phyloP scores from a whole-genome alignment of 30 jellyfish, hydroid and myxozoan species.

The Aurelia aurita complex sp. Pacific region DNA sequence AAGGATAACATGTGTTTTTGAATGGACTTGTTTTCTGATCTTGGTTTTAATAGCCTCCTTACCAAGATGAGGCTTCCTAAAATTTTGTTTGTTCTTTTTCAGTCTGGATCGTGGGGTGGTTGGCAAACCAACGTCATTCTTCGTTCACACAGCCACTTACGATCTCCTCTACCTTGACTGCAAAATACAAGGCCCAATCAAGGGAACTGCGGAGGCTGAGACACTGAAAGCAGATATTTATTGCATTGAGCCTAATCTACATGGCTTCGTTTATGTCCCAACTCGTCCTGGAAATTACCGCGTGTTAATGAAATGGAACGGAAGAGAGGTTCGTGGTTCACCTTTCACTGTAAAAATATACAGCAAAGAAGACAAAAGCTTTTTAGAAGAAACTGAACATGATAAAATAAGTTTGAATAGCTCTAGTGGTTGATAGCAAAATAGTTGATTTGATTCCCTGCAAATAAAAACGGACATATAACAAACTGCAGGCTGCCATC shows the following conservation, averaged over 20 bases:
- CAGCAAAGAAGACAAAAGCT: background rate
- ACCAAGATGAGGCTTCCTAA: background rate
- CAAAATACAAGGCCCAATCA: conserved; percentile 23
- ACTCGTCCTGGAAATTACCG: conserved; percentile 30
- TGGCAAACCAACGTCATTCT: conserved; percentile 59
- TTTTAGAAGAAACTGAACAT: conserved; percentile 24
- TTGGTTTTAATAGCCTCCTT: background rate
- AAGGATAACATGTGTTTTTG: too few species aligned
- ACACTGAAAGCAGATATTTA: conserved; percentile 34
- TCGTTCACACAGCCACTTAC: conserved; percentile 54
- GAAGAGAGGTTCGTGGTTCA: conserved; percentile 55
- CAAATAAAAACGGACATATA: too few species aligned
- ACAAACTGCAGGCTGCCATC: too few species aligned
- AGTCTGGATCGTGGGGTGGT: conserved; percentile 47
- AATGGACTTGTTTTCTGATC: too few species aligned
- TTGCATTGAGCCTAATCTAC: conserved; percentile 62
- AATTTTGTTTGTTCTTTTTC: background rate
- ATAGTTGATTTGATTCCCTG: background rate
- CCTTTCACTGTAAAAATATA: conserved; percentile 41
- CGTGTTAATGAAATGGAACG: conserved; percentile 43
- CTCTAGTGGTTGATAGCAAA: background rate
- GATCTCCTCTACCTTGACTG: conserved; percentile 43
- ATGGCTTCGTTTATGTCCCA: conserved; percentile 46
- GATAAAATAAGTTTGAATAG: conserved; percentile 1
- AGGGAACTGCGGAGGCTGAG: conserved; percentile 1